A percentile compares a stretch with the other conserved stretches of the same genome.
phyloP scores from a whole-genome alignment of 2,888 invertebrate species.

The Chorisops tibialis region DNA sequence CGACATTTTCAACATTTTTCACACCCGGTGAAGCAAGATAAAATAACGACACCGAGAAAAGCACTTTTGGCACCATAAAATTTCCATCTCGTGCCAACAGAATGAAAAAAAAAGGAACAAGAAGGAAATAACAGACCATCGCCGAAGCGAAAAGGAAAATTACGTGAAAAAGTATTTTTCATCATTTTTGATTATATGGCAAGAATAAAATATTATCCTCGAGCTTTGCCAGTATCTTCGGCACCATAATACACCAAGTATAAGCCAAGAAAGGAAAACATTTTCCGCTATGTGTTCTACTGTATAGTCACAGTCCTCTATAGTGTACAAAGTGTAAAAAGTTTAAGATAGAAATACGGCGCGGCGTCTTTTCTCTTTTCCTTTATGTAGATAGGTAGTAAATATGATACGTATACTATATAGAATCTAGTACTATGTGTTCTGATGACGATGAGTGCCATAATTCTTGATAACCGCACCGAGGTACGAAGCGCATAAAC shows the following conservation, averaged over 20 bases:
- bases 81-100: constrained; percentile 27
- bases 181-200: constrained; percentile 35
- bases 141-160: constrained; percentile 28
- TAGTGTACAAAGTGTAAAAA: constrained; percentile 5
- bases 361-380: constrained; percentile 5
- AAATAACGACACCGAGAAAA: constrained; percentile 23
- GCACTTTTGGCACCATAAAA: constrained; percentile 29
- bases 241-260: not conserved
- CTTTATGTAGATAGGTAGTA: not conserved
- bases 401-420: too few species aligned
- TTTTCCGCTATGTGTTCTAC: not conserved
- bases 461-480: constrained; percentile 31
- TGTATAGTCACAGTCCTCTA: not conserved
- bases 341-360: constrained; percentile 19
- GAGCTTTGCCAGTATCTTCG: constrained; percentile 15
- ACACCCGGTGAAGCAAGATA: constrained; percentile 20
- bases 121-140: constrained; percentile 15
- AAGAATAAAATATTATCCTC: constrained; percentile 34
- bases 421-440: too few species aligned
- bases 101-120: constrained; percentile 5
- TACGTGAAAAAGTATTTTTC: constrained; percentile 35
- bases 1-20: constrained; percentile 16
- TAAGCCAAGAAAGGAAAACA: constrained; percentile 19
- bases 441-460: constrained; percentile 25
- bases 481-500: constrained; percentile 31